Percentiles rank a stretch among this genome's conserved stretches.
These are phyloP conservation scores for Tenthredo scrophulariae DNA, from an alignment of 2,888 invertebrate species.

Conservation along the genomic window DNA sequence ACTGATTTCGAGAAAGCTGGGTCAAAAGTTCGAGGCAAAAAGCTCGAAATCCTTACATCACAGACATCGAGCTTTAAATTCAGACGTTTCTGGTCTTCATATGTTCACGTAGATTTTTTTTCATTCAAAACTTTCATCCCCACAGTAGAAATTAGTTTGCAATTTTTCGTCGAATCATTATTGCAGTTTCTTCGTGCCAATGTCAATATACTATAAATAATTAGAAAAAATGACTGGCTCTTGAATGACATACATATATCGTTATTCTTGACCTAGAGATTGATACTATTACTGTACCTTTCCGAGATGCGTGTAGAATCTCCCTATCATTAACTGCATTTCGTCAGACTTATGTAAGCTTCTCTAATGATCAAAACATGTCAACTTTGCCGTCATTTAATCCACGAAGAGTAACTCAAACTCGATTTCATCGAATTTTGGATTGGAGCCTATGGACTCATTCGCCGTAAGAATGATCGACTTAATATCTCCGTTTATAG, in stretches of 20 bases:
- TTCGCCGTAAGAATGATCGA: background rate
- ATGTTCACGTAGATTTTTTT: too few relatives aligned
- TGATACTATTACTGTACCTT: too few relatives aligned
- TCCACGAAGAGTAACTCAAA: background rate
- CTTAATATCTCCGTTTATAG: background rate
- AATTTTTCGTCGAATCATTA: too few relatives aligned
- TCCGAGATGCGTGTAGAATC: background rate
- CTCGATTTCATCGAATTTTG: background rate
- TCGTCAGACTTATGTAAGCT: background rate
- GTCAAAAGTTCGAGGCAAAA: too few relatives aligned
- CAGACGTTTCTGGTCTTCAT: too few relatives aligned
- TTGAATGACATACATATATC: background rate
- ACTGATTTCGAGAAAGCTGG: too few relatives aligned
- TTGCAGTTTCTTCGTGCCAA: too few relatives aligned
- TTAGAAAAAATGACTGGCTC: background rate
- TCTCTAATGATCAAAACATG: background rate
- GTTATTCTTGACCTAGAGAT: background rate
- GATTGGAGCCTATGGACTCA: background rate
- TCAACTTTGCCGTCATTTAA: background rate
- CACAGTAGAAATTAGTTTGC: too few relatives aligned
- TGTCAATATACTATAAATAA: background rate
- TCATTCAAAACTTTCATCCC: too few relatives aligned
- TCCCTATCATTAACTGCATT: background rate
- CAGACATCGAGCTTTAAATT: background rate
- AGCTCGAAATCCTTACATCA: too few relatives aligned